Base-by-base conservation (phyloP, 1,140 invertebrate genomes). In the Hycleus phaleratus region DNA sequence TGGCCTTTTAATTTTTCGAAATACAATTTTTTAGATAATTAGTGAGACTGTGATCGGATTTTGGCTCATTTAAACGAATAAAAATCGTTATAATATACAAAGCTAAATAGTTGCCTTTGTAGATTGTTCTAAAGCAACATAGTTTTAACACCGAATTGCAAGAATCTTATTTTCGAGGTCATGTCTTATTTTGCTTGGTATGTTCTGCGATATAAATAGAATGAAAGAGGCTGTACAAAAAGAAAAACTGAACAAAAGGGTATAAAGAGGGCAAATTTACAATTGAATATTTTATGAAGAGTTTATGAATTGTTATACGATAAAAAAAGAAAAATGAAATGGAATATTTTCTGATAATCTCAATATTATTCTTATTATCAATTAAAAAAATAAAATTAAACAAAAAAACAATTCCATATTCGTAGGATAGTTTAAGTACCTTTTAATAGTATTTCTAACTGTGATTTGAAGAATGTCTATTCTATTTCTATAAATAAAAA, bases 391-490 rank as follows among this genome's bases (percentile, higher is more conserved):
- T 32, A 18, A 18, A 18, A 18, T 18, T 18, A 18, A 12, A 4
- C 26, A 32, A 4, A 32, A 32, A 5, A 32, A 5, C 7, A 32
- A 5, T 32, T 32, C 7, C 7, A 32, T 32, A 7, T 5, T 32
- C 7, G 7, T 32, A 32, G 32, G 1, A 32, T 32, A 32, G 32
- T 32, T 2, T 32, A 32, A 32, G 32, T 32, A 32, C 32, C 9
- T 42, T 51, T 60, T 12, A 55, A 56, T 61, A 65, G 61, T 65
- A 60, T 61, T 60, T 65, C 63, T 63, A 63, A 65, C 63, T 65
- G 64, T 65, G 64, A 65, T 63, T 65, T 55, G 40, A 65, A 60
- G 55, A 58, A 60, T 62, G 52, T 63, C 58, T 58, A 58, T 63
- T 59, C 56, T 65, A 65, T 60, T 62, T 65, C 63, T 61, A 59